These are phyloP conservation scores for Engystomops pustulosus DNA, from an alignment of 2,113 vertebrate genomes.

Conservation along the genomic window DNA sequence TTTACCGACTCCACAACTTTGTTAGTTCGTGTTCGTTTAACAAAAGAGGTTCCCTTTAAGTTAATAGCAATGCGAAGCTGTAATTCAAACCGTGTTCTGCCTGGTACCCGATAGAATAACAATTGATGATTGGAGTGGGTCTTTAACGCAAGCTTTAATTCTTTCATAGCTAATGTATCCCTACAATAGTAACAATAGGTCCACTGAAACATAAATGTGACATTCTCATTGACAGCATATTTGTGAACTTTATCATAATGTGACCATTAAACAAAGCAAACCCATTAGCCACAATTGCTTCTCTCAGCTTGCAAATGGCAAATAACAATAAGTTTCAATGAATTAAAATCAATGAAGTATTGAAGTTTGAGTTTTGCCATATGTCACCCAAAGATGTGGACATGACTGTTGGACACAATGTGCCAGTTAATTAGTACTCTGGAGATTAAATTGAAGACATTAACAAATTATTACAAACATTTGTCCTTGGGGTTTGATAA, in stretches of 20 bases:
- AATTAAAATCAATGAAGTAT: constrained; percentile 55
- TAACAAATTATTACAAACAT: constrained; percentile 53
- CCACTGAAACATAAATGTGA: not conserved
- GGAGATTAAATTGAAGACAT: constrained; percentile 48
- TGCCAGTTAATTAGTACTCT: constrained; percentile 50
- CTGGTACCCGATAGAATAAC: not conserved
- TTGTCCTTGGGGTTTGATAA: constrained; percentile 26
- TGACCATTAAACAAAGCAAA: not conserved
- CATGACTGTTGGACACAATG: constrained; percentile 32
- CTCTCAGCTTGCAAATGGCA: constrained; percentile 27
- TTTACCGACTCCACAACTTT: too few relatives aligned
- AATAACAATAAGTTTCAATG: constrained; percentile 53
- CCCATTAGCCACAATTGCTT: not conserved
- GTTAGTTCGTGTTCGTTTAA: too few relatives aligned
- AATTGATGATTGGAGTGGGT: not conserved
- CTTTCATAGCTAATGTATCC: not conserved
- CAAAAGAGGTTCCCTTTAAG: too few relatives aligned
- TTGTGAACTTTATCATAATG: not conserved
- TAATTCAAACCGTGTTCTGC: too few relatives aligned
- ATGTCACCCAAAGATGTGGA: constrained; percentile 44
- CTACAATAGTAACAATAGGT: not conserved
- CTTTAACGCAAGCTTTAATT: not conserved
- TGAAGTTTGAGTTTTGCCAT: constrained; percentile 52
- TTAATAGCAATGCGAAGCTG: too few relatives aligned
- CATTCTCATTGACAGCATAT: not conserved